A percentile compares a stretch with the other conserved stretches of the same genome.
phyloP scores from a whole-genome alignment of 2,888 invertebrate species.

The Trachelus troglodyta region DNA sequence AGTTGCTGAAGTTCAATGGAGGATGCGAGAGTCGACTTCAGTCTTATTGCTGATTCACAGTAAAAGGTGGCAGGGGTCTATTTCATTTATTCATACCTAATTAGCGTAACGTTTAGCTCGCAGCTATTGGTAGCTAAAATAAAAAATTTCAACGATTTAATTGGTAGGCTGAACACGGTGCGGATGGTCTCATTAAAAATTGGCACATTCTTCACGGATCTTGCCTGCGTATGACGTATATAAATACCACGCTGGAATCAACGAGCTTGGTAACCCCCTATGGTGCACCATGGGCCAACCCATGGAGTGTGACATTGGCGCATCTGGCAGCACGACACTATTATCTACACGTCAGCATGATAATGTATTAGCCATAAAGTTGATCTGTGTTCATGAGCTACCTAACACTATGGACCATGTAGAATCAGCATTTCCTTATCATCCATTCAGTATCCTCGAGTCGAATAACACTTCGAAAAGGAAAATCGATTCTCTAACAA shows the following conservation, averaged over 20 bases:
- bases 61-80: not conserved
- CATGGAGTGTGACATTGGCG: slow-evolving; percentile 54
- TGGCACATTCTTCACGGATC: not conserved
- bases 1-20: slow-evolving; percentile 50
- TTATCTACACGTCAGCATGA: slow-evolving; percentile 31
- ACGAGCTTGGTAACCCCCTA: slow-evolving; percentile 23
- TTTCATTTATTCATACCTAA: not conserved
- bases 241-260: not conserved
- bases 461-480: not conserved
- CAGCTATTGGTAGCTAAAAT: not conserved
- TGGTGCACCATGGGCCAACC: slow-evolving; percentile 27
- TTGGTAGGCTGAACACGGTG: not conserved
- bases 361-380: slow-evolving; percentile 34
- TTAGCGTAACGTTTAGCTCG: not conserved
- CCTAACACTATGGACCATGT: slow-evolving; percentile 7
- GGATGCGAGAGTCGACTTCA: slow-evolving; percentile 30
- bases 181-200: not conserved
- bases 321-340: slow-evolving; percentile 46
- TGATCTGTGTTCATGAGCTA: slow-evolving; percentile 35
- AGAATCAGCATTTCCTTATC: not conserved
- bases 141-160: not conserved
- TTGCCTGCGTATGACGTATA: not conserved
- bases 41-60: not conserved
- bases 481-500: not conserved
- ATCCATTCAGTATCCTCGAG: not conserved